Evolutionary conservation across 2,888 invertebrate genomes (phyloP), one percentile per base, ranked within the genome.

Genomic region (Drosophila pseudotakahashii): DNA sequence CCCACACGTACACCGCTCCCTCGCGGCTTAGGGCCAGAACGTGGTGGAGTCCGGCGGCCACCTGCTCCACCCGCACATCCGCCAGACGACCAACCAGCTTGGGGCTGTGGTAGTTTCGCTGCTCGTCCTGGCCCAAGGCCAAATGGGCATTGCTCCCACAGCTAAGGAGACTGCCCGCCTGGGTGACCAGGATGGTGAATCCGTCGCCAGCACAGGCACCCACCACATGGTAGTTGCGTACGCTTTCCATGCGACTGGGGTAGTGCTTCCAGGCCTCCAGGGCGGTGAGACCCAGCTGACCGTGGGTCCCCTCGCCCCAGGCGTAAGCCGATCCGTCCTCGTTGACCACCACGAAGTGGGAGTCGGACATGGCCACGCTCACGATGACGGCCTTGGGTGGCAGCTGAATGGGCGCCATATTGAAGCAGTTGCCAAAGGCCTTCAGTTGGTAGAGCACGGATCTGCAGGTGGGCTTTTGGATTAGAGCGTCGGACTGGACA

Each of bases 1-100:
- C 96, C 96, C 96, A 96, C 11, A 94, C 93, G 81, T 93, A 95
- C 14, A 95, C 93, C 51, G 93, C 93, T 0, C 95, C 94, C 72
- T 94, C 94, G 19, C 93, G 92, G 26, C 94, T 93, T 16, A 95
- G 91, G 0, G 94, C 95, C 5, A 94, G 92, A 1, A 94, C 94
- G 90, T 96, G 96, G 72, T 93, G 92, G 16, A 93, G 89, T 1
- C 95, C 95, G 77, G 95, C 94, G 32, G 93, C 92, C 32, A 96
- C 91, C 67, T 94, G 93, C 13, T 92, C 91, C 7, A 96, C 94
- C 83, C 94, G 94, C 41, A 94, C 93, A 79, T 94, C 94, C 72
- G 92, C 89, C 52, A 94, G 88, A 51, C 92, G 92, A 70, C 92
- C 93, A 62, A 94, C 93, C 1, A 94, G 88, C 81, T 94, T 94